phyloP scores from a whole-genome alignment of 1,140 invertebrate species.

The Octopus bimaculoides region DNA sequence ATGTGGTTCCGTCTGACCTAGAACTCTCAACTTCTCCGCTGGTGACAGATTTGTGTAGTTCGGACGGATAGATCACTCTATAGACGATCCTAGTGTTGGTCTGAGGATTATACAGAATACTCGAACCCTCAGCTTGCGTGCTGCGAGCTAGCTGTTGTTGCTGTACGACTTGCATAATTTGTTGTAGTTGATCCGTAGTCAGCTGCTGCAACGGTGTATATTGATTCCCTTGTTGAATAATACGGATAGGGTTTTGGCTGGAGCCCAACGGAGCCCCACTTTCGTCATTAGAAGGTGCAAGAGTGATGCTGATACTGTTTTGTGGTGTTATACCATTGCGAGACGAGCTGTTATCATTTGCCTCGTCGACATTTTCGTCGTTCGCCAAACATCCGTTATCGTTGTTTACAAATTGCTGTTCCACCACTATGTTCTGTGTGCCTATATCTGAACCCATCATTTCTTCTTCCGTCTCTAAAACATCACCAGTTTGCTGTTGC shows the following conservation, averaged over 20 bases:
- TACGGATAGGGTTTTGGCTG: conserved; percentile 67
- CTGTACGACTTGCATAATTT: conserved; percentile 66
- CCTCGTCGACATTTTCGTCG: not conserved
- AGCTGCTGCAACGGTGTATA: conserved; percentile 64
- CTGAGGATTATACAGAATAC: conserved; percentile 61
- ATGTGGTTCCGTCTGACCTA: not conserved
- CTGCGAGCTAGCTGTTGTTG: conserved; percentile 58
- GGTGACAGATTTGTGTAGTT: conserved; percentile 47
- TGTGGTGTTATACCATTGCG: not conserved
- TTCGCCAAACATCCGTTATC: not conserved
- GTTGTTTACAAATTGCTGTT: not conserved
- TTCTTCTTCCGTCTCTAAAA: not conserved
- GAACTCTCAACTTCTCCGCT: not conserved
- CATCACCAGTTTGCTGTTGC: not conserved
- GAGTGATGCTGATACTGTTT: conserved; percentile 21
- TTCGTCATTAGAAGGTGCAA: conserved; percentile 44
- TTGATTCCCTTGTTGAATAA: conserved; percentile 66
- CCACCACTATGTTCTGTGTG: not conserved
- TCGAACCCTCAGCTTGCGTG: conserved; percentile 53
- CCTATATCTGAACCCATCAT: not conserved
- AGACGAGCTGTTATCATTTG: not conserved
- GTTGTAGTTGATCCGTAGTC: conserved; percentile 63
- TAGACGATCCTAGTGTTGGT: conserved; percentile 67
- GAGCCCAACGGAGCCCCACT: conserved; percentile 61
- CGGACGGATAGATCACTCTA: conserved; percentile 58